Percentiles rank a stretch among this genome's conserved stretches.
Evolutionary conservation across 2,113 vertebrate species (phyloP).

Genomic region (Eurystomus gularis): DNA sequence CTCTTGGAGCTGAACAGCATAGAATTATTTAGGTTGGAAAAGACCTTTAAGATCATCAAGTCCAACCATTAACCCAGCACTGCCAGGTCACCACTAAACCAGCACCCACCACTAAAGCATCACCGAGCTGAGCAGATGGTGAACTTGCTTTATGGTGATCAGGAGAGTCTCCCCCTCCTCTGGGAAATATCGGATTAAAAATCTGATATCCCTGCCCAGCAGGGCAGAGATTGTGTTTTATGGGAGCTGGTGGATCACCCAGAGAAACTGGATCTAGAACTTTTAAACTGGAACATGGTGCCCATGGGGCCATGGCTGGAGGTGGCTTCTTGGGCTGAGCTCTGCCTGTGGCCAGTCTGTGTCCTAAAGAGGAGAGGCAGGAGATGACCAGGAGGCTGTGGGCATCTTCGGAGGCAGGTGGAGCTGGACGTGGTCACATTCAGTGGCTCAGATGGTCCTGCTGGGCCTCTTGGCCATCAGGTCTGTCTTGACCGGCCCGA

Average conservation of each 20-base stretch:
- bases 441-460: background rate
- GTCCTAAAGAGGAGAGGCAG: background rate
- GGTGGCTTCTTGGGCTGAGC: background rate
- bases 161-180: background rate
- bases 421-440: background rate
- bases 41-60: background rate
- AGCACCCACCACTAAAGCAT: background rate
- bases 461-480: rapidly evolving
- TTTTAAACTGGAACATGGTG: background rate
- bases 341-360: background rate
- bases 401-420: background rate
- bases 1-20: background rate
- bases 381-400: background rate
- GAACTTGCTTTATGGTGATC: rapidly evolving
- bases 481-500: background rate
- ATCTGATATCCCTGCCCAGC: background rate
- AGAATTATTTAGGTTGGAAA: background rate
- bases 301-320: background rate
- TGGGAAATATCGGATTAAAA: background rate
- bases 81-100: background rate
- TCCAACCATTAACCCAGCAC: no score
- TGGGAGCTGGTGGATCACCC: background rate
- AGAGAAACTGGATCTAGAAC: background rate
- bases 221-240: background rate
- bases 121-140: rapidly evolving